Base-by-base conservation (phyloP, 2,888 invertebrate genomes). In the Branchipolynoe longqiensis region DNA sequence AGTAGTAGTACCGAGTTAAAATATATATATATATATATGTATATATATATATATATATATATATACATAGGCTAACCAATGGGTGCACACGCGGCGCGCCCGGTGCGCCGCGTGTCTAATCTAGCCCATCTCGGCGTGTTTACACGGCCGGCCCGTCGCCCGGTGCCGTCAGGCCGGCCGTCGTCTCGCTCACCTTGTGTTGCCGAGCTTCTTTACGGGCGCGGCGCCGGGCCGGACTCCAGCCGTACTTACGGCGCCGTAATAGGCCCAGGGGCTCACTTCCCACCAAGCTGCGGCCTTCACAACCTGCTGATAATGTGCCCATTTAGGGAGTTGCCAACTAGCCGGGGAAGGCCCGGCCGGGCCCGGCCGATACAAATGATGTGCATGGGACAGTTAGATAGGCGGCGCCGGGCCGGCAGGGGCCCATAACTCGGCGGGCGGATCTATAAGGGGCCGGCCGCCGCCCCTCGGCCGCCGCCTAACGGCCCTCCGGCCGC, bases 341-440 rank as follows among this genome's bases (percentile, higher is more conserved):
- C 38, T 41, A 41, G 40, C 81, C 33, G 8, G n/a, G 38, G 22
- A 28, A 33, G 36, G 25, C 12, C 54, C 81, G 48, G 54, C 56
- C 36, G 31, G 56, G 58, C 78, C 78, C 28, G 48, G 31, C 78
- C 78, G 78, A 78, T 78, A 78, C 78, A 78, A 78, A 78, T 48
- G 78, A 78, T 78, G 78, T 78, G 78, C 54, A 41, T 78, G 78
- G 78, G 78, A 54, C 78, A 78, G 78, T 78, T 28, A 78, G 78
- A 78, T 78, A 78, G 78, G 78, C 78, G 14, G 78, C 48, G 48
- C 78, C 78, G 31, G 14, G 78, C 48, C 54, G 38, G 41, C 54
- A 25, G 1, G 6, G 25, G 78, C 25, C 78, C 78, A 78, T 78
- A 41, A 78, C 78, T 78, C 78, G 28, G 31, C 28, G 48, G 31